These are phyloP conservation scores for Electrona antarctica DNA, from an alignment of 2,113 vertebrate species.

Conservation along the genomic window DNA sequence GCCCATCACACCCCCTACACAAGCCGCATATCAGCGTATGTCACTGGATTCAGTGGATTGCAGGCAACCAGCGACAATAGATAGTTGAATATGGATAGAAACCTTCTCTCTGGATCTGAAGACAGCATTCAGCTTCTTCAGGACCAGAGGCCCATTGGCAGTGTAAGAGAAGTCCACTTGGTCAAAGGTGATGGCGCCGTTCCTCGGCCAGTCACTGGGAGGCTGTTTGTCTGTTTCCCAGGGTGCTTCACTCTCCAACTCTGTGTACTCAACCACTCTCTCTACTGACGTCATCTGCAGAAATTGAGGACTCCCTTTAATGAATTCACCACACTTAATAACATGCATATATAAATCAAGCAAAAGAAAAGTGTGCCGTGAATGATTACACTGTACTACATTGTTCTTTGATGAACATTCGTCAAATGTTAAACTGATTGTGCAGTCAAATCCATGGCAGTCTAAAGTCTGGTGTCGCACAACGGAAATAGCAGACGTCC, in stretches of 20 bases:
- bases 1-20: conserved; percentile 55
- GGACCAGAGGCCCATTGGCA: conserved; percentile 83
- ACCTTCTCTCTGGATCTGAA: conserved; percentile 92
- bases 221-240: conserved; percentile 87
- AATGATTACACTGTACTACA: too few relatives aligned
- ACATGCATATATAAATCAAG: not conserved
- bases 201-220: conserved; percentile 85
- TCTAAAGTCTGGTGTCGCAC: too few relatives aligned
- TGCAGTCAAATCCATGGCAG: too few relatives aligned
- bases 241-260: conserved; percentile 91
- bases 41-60: conserved; percentile 41
- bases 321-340: not conserved
- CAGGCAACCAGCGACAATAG: conserved; percentile 38
- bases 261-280: conserved; percentile 91
- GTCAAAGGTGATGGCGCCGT: conserved; percentile 88
- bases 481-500: too few relatives aligned
- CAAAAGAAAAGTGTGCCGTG: too few relatives aligned
- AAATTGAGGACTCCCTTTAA: not conserved
- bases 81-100: conserved; percentile 55
- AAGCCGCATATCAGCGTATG: conserved; percentile 66
- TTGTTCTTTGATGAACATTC: too few relatives aligned
- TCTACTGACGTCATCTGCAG: conserved; percentile 95
- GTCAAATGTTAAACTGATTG: too few relatives aligned
- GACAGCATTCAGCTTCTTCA: conserved; percentile 87
- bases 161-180: conserved; percentile 91